These are phyloP conservation scores for Etheostoma spectabile DNA, from an alignment of 2,113 vertebrate genomes.

Conservation along the genomic window DNA sequence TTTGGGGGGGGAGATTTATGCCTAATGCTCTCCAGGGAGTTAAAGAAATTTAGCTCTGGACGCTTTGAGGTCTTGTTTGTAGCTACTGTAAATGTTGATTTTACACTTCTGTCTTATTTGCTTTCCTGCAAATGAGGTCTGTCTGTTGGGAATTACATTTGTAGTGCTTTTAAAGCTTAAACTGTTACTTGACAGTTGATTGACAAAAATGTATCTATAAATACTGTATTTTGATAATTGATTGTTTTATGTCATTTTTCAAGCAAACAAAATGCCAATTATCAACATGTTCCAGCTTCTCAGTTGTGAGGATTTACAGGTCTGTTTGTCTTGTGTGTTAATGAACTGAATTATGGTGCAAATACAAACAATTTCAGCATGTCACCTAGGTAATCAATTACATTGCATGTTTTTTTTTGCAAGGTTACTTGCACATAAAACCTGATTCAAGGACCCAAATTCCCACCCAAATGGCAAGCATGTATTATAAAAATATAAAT, in stretches of 20 bases:
- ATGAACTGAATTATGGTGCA: neutral
- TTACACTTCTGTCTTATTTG: slow-evolving; percentile 26
- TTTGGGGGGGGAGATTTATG: slow-evolving; percentile 37
- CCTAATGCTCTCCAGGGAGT: slow-evolving; percentile 48
- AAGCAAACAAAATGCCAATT: neutral
- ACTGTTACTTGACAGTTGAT: neutral
- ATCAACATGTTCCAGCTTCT: neutral
- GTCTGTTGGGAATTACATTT: neutral
- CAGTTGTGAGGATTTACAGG: too few relatives aligned
- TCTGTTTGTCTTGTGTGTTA: neutral
- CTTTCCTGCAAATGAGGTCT: slow-evolving; percentile 8
- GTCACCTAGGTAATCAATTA: too few relatives aligned
- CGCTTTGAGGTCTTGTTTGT: slow-evolving; percentile 29
- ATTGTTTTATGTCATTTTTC: neutral
- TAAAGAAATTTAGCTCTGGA: slow-evolving; percentile 52
- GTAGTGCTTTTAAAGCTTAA: neutral
- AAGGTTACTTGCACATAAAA: neutral
- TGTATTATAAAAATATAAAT: neutral
- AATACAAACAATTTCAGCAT: slow-evolving; percentile 2
- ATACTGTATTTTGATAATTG: neutral
- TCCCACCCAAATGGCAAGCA: neutral
- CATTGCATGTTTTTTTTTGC: neutral
- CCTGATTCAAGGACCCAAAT: neutral
- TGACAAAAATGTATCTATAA: neutral
- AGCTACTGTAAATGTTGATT: slow-evolving; percentile 28